Base-by-base conservation (phyloP, 35 echinoderm and acorn worm species). In the Apostichopus parvimensis region DNA sequence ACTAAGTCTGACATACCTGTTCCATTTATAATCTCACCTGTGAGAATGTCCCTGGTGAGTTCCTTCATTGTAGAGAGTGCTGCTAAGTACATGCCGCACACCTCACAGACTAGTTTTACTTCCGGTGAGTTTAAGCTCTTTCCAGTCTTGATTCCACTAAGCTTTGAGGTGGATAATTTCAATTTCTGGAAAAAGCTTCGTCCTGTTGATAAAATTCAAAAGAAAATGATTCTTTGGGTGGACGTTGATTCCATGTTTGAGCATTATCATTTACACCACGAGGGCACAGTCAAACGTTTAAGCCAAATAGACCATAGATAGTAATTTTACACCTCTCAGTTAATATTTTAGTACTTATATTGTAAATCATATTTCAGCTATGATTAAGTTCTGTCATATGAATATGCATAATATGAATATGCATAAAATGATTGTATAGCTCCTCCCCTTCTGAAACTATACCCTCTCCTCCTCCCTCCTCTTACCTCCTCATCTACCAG, bases 31-130 rank as follows among this genome's bases (percentile, higher is more conserved):
- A 88, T 21, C 71, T 86, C 93, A 99, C 97, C 97, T 90, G 97
- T 94, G 0, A 99, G 86, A 78, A 99, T 99, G 84, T 99, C 93
- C 34, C 93, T 78, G 20, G 82, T 96, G 14, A 99, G 95, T 85
- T 99, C 94, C 17, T 85, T 99, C 86, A 99, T 79, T 53, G 97
- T 99, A 21, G 91, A 78, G 56, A 99, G 79, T 28, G 95, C 82
- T 53, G 95, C 94, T 79, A 96, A 95, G 89, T 96, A 99, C 93
- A 99, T 95, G 28, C 93, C 82, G 90, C 97, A 99, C 1, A 99
- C 91, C 17, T 91, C 90, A 95, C 95, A 99, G 26, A 96, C 94
- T 6, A 91, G 60, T 45, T 93, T 91, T 14, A 99, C 97, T 58
- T 99, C 97, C 5, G 91, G 91, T 58, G 95, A 91, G 17, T 79